Conservation (phyloP, 2,797 vertebrate genomes). For the Leucoraja ocellata region DNA sequence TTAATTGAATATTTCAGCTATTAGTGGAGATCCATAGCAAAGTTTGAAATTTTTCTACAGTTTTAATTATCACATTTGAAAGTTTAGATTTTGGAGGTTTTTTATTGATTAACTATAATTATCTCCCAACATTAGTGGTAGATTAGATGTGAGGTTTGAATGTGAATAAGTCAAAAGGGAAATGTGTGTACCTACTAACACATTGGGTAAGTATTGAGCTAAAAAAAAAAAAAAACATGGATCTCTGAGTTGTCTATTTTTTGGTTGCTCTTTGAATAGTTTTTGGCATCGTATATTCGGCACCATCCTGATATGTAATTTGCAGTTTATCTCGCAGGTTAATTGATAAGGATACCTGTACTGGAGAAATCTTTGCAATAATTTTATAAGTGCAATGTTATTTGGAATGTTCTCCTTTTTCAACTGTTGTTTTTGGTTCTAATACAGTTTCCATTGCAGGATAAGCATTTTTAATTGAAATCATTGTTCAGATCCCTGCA, state of each 20-base stretch:
- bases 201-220: background rate
- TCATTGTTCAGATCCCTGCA: conserved; percentile 47
- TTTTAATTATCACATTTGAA: background rate
- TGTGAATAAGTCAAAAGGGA: background rate
- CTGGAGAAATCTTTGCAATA: conserved; percentile 46
- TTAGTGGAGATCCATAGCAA: background rate
- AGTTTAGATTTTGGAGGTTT: background rate
- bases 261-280: background rate
- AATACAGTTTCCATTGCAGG: conserved; percentile 42
- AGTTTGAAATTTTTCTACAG: background rate
- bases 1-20: background rate
- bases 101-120: background rate
- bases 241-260: background rate
- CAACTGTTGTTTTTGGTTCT: conserved; percentile 46
- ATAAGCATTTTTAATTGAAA: conserved; percentile 42
- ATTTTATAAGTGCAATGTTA: conserved; percentile 52
- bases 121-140: no score
- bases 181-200: background rate
- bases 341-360: conserved; percentile 41
- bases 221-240: no score
- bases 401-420: conserved; percentile 45
- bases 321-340: conserved; percentile 48
- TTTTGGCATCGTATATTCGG: conserved; percentile 25
- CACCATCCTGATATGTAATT: conserved; percentile 39
- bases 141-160: background rate